These are phyloP conservation scores for Amazonetta brasiliensis DNA, from an alignment of 2,797 vertebrate species.

Conservation along the genomic window DNA sequence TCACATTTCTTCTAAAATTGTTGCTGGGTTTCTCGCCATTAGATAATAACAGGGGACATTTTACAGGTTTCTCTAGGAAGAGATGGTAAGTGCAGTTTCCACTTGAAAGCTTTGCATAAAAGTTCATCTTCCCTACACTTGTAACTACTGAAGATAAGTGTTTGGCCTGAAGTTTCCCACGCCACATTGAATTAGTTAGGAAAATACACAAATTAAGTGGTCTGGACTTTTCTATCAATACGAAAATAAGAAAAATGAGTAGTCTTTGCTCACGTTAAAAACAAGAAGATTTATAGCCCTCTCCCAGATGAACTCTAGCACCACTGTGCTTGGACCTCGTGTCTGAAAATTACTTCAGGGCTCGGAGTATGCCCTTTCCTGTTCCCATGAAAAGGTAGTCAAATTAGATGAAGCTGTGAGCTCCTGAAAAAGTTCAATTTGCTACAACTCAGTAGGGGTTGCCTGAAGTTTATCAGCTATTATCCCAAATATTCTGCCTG, in stretches of 20 bases:
- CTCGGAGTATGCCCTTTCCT: background rate
- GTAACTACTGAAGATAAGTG: background rate
- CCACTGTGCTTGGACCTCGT: fast-evolving
- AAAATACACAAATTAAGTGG: background rate
- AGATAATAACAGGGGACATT: background rate
- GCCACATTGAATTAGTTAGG: background rate
- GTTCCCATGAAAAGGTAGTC: background rate
- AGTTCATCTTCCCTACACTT: background rate
- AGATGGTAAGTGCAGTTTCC: background rate
- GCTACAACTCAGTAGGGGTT: background rate
- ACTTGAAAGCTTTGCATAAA: background rate
- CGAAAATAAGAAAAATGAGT: background rate
- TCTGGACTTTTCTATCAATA: background rate
- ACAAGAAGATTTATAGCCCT: background rate
- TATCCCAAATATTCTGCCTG: background rate
- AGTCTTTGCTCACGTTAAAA: background rate
- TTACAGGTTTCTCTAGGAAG: background rate
- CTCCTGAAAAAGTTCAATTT: background rate
- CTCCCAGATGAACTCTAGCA: background rate
- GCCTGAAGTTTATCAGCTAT: background rate
- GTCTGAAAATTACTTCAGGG: background rate
- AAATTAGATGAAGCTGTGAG: background rate
- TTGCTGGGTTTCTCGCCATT: background rate
- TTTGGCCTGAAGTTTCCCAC: background rate
- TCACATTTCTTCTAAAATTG: background rate